Base-by-base conservation (phyloP, 2,888 invertebrate species). In the Caenorhabditis wallacei region DNA sequence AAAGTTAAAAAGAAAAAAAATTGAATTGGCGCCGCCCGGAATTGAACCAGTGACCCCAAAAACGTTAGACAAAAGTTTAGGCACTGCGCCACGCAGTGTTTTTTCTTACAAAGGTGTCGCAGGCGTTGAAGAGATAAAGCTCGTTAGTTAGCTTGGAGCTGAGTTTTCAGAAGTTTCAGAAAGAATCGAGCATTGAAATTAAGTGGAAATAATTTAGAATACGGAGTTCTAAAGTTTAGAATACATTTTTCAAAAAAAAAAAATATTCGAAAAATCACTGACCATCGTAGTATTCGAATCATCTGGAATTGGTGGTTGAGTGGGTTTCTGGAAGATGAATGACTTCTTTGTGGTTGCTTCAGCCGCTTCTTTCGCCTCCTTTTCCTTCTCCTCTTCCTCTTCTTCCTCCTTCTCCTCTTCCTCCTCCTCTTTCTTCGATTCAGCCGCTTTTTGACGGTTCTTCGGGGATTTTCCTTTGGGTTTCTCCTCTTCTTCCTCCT, bases 241-340 rank as follows among this genome's bases (percentile, higher is more conserved):
- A 8, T 5, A 5, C 8, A 5, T 30, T 8, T 8, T 30, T 30
- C 30, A 30, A 30, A 30, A 30, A 30, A 30, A 30, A 30, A 30
- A 30, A 30, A 30, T 5, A 30, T 8, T 8, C 30, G 8, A 30
- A 30, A n/a, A n/a, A n/a, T n/a, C 74, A 48, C 46, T 24, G 0
- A 87, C 85, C 88, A 88, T 88, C 16, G 87, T 88, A 10, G 88
- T 84, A 61, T 88, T 88, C 40, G 85, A 84, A 53, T 88, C 88
- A 71, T 88, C 88, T 2, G 88, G 88, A 75, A 87, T 88, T 16
- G 85, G 85, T 10, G 87, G 84, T 71, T 90, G 86, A 1, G 91
- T 91, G 11, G 91, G 90, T 16, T 85, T 84, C 61, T 91, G 87
- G 84, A 90, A 91, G 46, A 91, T 89, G 81, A 88, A 89, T 61